phyloP scores from a whole-genome alignment of 2,888 invertebrate species.

The Pomacea canaliculata region DNA sequence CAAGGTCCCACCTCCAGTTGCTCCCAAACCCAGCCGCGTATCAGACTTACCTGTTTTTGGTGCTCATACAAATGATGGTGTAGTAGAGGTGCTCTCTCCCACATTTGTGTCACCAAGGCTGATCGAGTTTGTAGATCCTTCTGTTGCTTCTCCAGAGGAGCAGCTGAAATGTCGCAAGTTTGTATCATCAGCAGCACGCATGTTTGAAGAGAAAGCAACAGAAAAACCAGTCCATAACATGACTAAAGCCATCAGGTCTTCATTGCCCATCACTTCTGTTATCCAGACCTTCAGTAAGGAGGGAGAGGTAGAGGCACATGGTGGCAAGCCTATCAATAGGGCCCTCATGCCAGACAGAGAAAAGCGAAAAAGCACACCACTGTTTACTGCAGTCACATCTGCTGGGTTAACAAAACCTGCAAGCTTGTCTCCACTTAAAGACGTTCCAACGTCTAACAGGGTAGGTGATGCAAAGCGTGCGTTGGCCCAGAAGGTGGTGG shows the following conservation, averaged over 20 bases:
- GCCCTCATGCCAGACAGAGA: conserved; percentile 24
- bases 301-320: conserved; percentile 7
- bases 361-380: conserved; percentile 16
- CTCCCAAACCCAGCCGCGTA: conserved; percentile 45
- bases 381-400: not conserved
- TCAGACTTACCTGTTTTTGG: conserved; percentile 26
- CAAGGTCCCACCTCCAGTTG: conserved; percentile 45
- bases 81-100: conserved; percentile 5
- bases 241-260: not conserved
- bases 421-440: conserved; percentile 4
- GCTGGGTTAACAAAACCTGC: conserved; percentile 13
- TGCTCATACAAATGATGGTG: conserved; percentile 18
- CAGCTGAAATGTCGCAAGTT: conserved; percentile 13
- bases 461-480: not conserved
- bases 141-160: conserved; percentile 14
- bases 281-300: conserved; percentile 12
- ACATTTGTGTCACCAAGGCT: conserved; percentile 20
- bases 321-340: conserved; percentile 10
- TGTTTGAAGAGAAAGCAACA: conserved; percentile 30
- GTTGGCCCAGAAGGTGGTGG: not conserved
- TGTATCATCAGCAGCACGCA: conserved; percentile 28
- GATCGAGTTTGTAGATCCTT: conserved; percentile 22
- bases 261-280: conserved; percentile 12
- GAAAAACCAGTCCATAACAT: not conserved
- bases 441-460: not conserved